Evolutionary conservation across 2,113 vertebrate genomes (phyloP).

Genomic region (Nothoprocta perdicaria): DNA sequence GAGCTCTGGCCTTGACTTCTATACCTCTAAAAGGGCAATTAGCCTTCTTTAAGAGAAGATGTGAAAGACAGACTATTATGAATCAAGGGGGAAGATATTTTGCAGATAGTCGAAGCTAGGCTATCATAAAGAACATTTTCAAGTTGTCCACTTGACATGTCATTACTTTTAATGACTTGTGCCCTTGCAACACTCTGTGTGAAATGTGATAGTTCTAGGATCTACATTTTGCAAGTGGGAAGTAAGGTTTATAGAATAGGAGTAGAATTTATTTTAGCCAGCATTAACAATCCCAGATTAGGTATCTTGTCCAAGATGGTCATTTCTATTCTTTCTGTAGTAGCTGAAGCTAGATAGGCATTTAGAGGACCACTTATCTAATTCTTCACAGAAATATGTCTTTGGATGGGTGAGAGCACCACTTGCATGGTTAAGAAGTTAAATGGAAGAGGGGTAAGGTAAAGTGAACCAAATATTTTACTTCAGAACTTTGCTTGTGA

Average conservation of each 20-base stretch:
- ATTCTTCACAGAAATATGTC: background rate
- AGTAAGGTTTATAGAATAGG: background rate
- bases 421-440: background rate
- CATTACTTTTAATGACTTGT: background rate
- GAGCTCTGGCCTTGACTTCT: accelerated
- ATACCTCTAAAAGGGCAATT: background rate
- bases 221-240: background rate
- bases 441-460: background rate
- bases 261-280: background rate
- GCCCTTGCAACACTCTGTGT: background rate
- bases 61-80: background rate
- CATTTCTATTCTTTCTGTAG: background rate
- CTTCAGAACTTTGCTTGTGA: background rate
- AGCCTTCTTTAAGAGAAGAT: background rate
- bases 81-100: background rate
- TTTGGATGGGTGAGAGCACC: background rate
- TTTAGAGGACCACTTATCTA: background rate
- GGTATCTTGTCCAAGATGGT: background rate
- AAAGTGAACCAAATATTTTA: accelerated
- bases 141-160: background rate
- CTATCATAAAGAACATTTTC: background rate
- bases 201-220: background rate
- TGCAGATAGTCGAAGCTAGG: background rate
- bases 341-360: accelerated
- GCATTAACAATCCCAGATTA: background rate